Base-by-base conservation (phyloP, 2,113 vertebrate genomes). In the Copsychus sechellarum region DNA sequence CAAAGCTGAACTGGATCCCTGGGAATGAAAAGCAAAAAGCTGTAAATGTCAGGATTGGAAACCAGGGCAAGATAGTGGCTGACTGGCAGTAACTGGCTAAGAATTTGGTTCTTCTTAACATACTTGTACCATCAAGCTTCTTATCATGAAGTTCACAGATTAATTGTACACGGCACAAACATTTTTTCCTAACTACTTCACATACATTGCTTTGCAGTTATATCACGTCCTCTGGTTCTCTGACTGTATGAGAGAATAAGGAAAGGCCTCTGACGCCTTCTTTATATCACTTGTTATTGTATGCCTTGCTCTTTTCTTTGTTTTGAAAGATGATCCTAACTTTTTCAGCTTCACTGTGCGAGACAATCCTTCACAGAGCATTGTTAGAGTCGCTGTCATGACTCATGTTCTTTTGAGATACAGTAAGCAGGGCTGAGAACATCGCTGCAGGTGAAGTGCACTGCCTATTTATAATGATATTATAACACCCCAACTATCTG, bases 171-270 rank as follows among this genome's bases (percentile, higher is more conserved):
- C 1, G 3, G 91, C 74, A 76, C 72, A 48, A 81, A 82, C 81
- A 87, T 95, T 88, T 96, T 95, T 93, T 90, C 93, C 79, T 80
- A 66, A 71, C 54, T 90, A 91, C 76, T 94, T 92, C 81, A 93
- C 56, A 82, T 94, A 66, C 79, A 84, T 93, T 94, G 85, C 38
- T 96, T 80, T 86, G 81, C 47, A 82, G 54, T 95, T 93, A 31
- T 88, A 82, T 85, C 91, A 89, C 0, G 26, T 42, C 31, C 73
- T 64, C n/a, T 42, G 16, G 23, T 31, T 89, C 62, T 69, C 57
- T 11, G 31, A 43, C 61, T 79, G 28, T 10, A n/a, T 0, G 3
- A 58, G 24, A 81, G 69, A 38, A 48, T 40, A 72, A 86, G 26
- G 50, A 40, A 62, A 57, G 38, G 74, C 25, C 36, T 31, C 9